Percentiles rank a stretch among this genome's conserved stretches.
phyloP scores from a whole-genome alignment of 2,797 vertebrate species.

The Pogonophryne albipinna region DNA sequence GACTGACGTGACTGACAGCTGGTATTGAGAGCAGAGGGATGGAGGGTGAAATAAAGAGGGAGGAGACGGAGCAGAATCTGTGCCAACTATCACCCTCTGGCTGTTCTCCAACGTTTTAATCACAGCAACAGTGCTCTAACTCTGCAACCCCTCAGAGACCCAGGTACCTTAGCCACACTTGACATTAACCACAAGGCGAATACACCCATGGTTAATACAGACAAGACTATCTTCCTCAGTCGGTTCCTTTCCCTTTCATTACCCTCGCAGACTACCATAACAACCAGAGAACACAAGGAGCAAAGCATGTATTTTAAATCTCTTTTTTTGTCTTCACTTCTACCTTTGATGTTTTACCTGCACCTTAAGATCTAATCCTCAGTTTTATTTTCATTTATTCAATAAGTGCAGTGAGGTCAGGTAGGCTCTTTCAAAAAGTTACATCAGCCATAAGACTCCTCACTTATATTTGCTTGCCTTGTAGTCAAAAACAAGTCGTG shows the following conservation, averaged over 20 bases:
- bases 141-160: conserved; percentile 77
- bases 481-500: conserved; percentile 61
- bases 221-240: conserved; percentile 39
- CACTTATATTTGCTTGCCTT: conserved; percentile 46
- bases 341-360: conserved; percentile 18
- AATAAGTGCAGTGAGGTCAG: conserved; percentile 35
- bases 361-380: conserved; percentile 53
- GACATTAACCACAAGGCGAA: conserved; percentile 78
- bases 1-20: conserved; percentile 80
- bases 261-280: conserved; percentile 12
- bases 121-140: conserved; percentile 77
- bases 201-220: conserved; percentile 68
- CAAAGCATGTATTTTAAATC: conserved; percentile 26
- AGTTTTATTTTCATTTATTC: conserved; percentile 65
- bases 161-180: conserved; percentile 82
- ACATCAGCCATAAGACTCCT: conserved; percentile 69
- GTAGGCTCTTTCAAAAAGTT: conserved; percentile 71
- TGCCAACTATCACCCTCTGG: conserved; percentile 81
- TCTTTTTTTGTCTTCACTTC: neutral
- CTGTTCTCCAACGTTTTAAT: conserved; percentile 79
- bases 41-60: conserved; percentile 69
- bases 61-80: conserved; percentile 74
- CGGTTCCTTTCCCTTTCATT: conserved; percentile 39
- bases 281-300: conserved; percentile 35
- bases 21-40: conserved; percentile 70